A percentile compares a stretch with the other conserved stretches of the same genome.
phyloP scores from a whole-genome alignment of 2,888 invertebrate species.

The Cataglyphis altisquamis region DNA sequence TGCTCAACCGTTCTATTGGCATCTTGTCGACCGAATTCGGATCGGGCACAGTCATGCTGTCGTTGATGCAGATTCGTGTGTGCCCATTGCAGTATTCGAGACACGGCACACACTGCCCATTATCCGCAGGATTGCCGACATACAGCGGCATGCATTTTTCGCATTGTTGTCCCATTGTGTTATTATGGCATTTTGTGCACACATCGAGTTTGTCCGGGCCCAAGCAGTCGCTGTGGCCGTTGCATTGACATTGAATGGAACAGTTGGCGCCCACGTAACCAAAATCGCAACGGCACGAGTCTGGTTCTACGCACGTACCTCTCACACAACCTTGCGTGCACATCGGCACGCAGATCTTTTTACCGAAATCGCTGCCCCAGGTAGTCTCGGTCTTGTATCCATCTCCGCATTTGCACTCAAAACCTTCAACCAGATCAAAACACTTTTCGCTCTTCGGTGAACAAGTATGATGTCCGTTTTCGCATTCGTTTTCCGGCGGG shows the following conservation, averaged over 20 bases:
- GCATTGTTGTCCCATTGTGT: conserved; percentile 97
- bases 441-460: conserved; percentile 95
- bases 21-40: conserved; percentile 84
- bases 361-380: conserved; percentile 80
- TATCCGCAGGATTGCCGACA: conserved; percentile 95
- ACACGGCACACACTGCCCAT: conserved; percentile 96
- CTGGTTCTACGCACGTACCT: conserved; percentile 94
- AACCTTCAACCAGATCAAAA: conserved; percentile 93
- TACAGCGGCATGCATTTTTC: conserved; percentile 96
- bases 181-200: conserved; percentile 95
- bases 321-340: conserved; percentile 95
- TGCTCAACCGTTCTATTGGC: conserved; percentile 88
- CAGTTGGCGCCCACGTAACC: conserved; percentile 98
- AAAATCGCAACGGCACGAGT: conserved; percentile 96
- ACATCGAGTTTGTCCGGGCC: conserved; percentile 94
- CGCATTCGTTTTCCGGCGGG: conserved; percentile 97
- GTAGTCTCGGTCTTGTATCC: conserved; percentile 89
- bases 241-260: conserved; percentile 97
- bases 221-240: conserved; percentile 96
- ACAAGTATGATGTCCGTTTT: conserved; percentile 96
- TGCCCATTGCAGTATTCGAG: conserved; percentile 96
- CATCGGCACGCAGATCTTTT: conserved; percentile 90
- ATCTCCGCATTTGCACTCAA: conserved; percentile 93
- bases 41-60: conserved; percentile 86
- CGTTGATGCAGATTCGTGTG: conserved; percentile 92